A percentile compares a stretch with the other conserved stretches of the same genome.
phyloP scores from a whole-genome alignment of 2,113 vertebrate species.

The Phoxinus phoxinus region DNA sequence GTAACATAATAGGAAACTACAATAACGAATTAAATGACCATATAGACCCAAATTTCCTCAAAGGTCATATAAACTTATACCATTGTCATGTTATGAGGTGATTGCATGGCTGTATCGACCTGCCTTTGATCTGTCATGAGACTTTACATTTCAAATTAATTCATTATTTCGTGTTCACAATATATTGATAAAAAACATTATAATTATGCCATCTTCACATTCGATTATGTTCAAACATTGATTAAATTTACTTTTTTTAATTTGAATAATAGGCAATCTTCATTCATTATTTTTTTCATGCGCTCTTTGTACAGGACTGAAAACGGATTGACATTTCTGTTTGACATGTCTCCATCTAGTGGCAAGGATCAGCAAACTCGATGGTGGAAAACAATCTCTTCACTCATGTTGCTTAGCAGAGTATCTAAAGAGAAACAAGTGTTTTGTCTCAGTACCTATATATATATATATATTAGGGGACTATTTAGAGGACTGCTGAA shows the following conservation, averaged over 20 bases:
- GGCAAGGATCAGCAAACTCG: neutral
- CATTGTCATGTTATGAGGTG: too few relatives aligned
- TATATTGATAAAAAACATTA: neutral
- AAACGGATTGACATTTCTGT: neutral
- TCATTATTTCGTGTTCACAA: neutral
- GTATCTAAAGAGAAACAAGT: neutral
- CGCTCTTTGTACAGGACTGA: neutral
- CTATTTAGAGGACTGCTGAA: too few relatives aligned
- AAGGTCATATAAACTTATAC: neutral
- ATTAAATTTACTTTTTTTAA: neutral
- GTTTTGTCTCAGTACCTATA: neutral
- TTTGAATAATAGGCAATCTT: neutral
- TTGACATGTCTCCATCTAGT: conserved; percentile 9
- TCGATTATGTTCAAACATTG: neutral
- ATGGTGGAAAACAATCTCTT: neutral
- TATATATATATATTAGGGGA: too few relatives aligned
- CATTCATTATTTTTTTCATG: neutral
- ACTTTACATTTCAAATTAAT: neutral
- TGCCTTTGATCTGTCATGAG: neutral
- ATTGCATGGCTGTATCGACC: neutral
- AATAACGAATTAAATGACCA: neutral
- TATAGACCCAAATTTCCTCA: neutral
- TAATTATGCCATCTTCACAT: neutral
- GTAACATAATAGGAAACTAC: neutral
- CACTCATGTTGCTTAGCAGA: neutral